Evolutionary conservation across 2,888 invertebrate species (phyloP).

Genomic region (Rapana venosa): DNA sequence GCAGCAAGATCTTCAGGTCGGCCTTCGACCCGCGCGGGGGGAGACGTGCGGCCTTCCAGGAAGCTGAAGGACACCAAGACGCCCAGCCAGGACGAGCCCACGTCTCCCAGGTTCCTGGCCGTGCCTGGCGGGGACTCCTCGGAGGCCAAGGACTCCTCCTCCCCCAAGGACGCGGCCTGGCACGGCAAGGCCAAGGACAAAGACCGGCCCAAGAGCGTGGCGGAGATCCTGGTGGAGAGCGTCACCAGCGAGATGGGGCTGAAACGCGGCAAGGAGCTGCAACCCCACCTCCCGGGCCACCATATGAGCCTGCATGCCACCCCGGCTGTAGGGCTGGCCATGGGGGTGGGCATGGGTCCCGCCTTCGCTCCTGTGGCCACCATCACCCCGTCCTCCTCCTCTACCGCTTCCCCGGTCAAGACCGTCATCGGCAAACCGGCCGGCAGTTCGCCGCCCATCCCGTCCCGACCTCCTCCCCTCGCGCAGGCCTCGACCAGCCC

Average conservation of each 20-base stretch:
- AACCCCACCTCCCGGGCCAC: not conserved
- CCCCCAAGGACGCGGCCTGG: not conserved
- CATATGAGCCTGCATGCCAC: not conserved
- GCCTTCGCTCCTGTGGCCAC: not conserved
- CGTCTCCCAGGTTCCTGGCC: slow-evolving; percentile 35
- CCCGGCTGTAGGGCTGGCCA: slow-evolving; percentile 18
- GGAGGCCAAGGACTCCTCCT: slow-evolving; percentile 30
- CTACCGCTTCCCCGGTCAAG: not conserved
- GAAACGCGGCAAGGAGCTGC: slow-evolving; percentile 9
- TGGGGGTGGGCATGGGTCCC: slow-evolving; percentile 31
- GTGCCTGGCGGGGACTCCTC: slow-evolving; percentile 42
- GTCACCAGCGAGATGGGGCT: slow-evolving; percentile 43
- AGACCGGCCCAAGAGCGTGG: slow-evolving; percentile 39
- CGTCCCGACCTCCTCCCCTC: not conserved
- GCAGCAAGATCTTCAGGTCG: slow-evolving; percentile 49
- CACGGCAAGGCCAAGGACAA: not conserved
- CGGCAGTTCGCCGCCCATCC: slow-evolving; percentile 12
- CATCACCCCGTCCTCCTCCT: slow-evolving; percentile 23
- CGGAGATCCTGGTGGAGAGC: slow-evolving; percentile 43
- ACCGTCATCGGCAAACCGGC: not conserved
- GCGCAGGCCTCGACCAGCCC: not conserved
- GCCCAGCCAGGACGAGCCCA: slow-evolving; percentile 35
- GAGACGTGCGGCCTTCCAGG: slow-evolving; percentile 27
- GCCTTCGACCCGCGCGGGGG: slow-evolving; percentile 51
- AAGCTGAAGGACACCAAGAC: slow-evolving; percentile 41